phyloP scores from a whole-genome alignment of 2,797 vertebrate genomes.

The Meda fulgida region DNA sequence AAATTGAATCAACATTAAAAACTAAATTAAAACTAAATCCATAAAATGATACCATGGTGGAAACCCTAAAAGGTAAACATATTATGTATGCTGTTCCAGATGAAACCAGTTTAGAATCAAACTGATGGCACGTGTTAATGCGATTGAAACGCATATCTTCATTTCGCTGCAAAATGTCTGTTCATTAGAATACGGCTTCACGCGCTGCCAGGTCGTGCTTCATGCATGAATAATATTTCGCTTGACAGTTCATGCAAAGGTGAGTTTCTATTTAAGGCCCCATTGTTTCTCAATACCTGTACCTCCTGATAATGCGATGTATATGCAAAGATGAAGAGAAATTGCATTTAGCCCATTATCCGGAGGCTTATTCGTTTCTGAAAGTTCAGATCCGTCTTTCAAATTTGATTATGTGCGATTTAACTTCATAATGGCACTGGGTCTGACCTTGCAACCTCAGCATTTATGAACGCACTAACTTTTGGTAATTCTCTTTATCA shows the following conservation, averaged over 20 bases:
- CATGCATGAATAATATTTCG: constrained; percentile 31
- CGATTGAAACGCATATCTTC: neutral
- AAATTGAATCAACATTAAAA: neutral
- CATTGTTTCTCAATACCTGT: constrained; percentile 18
- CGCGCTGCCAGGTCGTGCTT: constrained; percentile 24
- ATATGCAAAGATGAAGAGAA: constrained; percentile 1
- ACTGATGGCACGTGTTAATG: constrained; percentile 11
- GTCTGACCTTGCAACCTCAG: neutral
- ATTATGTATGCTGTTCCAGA: neutral
- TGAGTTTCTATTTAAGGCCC: constrained; percentile 24
- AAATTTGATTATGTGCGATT: constrained; percentile 11
- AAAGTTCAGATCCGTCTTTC: constrained; percentile 9
- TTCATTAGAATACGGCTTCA: constrained; percentile 14
- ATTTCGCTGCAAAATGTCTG: constrained; percentile 5
- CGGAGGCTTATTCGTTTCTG: neutral
- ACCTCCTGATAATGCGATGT: neutral
- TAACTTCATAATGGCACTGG: neutral
- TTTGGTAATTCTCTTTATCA: neutral
- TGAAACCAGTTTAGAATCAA: neutral
- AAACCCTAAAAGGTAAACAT: neutral
- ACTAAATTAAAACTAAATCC: neutral
- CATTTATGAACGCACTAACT: neutral
- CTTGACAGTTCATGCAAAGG: neutral
- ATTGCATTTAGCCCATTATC: constrained; percentile 22
- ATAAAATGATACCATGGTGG: neutral